Evolutionary conservation across 2,113 vertebrate species (phyloP).

Genomic region (Pipra filicauda): DNA sequence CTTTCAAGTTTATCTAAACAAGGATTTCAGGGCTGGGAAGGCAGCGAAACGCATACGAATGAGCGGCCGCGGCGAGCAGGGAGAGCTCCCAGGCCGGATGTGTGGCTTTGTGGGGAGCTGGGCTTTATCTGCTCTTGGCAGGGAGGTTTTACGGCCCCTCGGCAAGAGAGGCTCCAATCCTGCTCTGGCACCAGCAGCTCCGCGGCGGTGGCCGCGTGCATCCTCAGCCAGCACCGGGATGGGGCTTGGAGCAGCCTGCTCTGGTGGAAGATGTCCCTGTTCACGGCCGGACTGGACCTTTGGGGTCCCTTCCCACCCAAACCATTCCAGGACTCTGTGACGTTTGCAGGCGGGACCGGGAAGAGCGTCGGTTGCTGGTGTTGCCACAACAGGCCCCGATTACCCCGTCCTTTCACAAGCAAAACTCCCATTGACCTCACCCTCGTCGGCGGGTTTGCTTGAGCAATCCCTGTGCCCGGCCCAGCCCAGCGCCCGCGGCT

Average conservation of each 20-base stretch:
- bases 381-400: background rate
- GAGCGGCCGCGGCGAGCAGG: background rate
- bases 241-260: background rate
- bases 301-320: background rate
- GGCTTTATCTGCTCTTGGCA: background rate
- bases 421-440: background rate
- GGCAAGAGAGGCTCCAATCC: background rate
- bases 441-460: background rate
- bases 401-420: background rate
- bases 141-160: background rate
- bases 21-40: background rate
- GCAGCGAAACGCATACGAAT: background rate
- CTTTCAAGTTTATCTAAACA: slow-evolving; percentile 15
- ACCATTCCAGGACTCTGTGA: background rate
- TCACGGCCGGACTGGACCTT: accelerated
- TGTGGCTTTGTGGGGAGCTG: background rate
- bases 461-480: background rate
- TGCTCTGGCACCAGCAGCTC: background rate
- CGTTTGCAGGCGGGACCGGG: background rate
- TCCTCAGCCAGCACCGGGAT: background rate
- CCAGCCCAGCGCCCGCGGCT: background rate
- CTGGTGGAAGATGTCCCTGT: background rate
- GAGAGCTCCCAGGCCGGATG: background rate
- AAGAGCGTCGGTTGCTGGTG: background rate
- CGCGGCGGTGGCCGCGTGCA: accelerated